These are phyloP conservation scores for Morbakka virulenta DNA, from an alignment of 30 jellyfish, hydroid and myxozoan genomes.

Conservation along the genomic window DNA sequence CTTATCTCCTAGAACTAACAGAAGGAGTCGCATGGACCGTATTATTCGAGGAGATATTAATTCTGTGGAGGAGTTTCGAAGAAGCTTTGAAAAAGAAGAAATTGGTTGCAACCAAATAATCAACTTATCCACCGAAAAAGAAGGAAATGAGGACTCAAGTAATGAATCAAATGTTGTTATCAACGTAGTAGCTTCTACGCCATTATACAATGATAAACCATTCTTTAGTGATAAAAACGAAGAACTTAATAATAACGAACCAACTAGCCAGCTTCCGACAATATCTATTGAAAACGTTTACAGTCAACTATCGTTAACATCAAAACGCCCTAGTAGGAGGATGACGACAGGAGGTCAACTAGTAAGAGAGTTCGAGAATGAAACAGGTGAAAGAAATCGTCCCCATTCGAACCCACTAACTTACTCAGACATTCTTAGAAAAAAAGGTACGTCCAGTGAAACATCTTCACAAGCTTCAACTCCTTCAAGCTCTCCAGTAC, in stretches of 20 bases:
- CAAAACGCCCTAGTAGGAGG: not conserved
- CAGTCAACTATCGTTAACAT: too few relatives aligned
- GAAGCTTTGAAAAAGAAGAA: not conserved
- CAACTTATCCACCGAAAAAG: not conserved
- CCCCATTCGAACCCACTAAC: not conserved
- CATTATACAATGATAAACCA: not conserved
- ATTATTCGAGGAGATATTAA: not conserved
- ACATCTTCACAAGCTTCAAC: not conserved
- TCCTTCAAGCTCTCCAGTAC: not conserved
- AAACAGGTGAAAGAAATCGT: not conserved
- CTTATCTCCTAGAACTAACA: not conserved
- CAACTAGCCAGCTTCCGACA: not conserved
- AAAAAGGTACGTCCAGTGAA: not conserved
- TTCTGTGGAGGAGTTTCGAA: not conserved
- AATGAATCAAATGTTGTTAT: too few relatives aligned
- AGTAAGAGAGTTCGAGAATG: not conserved
- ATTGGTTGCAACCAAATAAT: not conserved
- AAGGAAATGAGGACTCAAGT: not conserved
- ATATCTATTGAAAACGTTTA: not conserved
- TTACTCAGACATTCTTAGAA: not conserved
- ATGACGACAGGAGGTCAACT: not conserved
- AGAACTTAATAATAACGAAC: too few relatives aligned
- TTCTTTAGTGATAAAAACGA: not conserved
- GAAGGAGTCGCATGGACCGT: not conserved
- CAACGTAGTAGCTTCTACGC: not conserved